Conservation (phyloP, 2,888 invertebrate species). For the Cenopis cana region DNA sequence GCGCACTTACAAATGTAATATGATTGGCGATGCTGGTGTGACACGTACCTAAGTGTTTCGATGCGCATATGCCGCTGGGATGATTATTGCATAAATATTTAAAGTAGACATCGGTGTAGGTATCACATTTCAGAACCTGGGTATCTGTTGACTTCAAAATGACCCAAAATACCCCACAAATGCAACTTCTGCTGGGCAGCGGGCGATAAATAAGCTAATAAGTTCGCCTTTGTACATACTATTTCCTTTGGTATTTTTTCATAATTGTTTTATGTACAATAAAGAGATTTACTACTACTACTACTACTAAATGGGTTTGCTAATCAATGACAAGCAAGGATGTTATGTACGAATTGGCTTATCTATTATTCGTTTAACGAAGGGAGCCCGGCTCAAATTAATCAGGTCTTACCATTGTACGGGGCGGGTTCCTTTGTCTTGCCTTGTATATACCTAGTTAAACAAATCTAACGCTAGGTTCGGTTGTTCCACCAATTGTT, state of each 20-base stretch:
- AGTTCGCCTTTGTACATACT: too few species aligned
- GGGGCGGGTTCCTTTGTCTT: conserved; percentile 50
- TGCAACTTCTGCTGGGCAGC: neutral
- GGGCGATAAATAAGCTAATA: too few species aligned
- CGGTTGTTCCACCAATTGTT: conserved; percentile 54
- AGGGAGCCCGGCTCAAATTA: conserved; percentile 58
- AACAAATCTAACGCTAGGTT: conserved; percentile 61
- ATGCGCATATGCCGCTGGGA: too few species aligned
- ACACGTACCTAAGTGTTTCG: too few species aligned
- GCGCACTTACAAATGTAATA: conserved; percentile 10
- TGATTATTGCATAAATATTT: too few species aligned
- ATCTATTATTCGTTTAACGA: conserved; percentile 64
- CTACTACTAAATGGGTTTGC: conserved; percentile 47
- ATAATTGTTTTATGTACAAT: too few species aligned
- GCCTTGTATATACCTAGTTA: conserved; percentile 50
- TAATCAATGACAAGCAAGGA: conserved; percentile 57
- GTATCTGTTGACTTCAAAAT: neutral
- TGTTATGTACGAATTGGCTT: conserved; percentile 61
- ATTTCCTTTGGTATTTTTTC: too few species aligned
- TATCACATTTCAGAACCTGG: neutral
- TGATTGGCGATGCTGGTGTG: conserved; percentile 16
- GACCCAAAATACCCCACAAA: neutral
- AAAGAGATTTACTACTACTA: too few species aligned
- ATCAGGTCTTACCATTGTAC: conserved; percentile 56
- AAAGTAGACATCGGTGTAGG: too few species aligned